Evolutionary conservation across 2,113 vertebrate species (phyloP).

Genomic region (Phasianus colchicus): DNA sequence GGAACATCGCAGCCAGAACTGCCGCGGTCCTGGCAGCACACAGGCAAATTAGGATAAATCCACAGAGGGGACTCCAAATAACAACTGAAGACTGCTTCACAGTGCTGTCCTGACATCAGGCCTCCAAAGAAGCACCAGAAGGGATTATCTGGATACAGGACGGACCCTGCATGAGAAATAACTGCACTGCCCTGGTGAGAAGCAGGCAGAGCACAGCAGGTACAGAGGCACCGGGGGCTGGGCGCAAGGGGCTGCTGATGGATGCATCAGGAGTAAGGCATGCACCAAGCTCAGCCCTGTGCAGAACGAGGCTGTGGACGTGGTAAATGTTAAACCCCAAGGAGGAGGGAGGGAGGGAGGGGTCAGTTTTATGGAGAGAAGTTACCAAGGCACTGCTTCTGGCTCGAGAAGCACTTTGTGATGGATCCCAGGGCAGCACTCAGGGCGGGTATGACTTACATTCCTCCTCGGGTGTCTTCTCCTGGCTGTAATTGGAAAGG

Average conservation of each 20-base stretch:
- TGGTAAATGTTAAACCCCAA: background rate
- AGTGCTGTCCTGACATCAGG: fast-evolving
- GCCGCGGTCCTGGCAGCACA: background rate
- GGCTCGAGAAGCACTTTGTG: slow-evolving; percentile 13
- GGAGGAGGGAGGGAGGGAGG: background rate
- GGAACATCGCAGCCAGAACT: background rate
- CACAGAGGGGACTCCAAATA: background rate
- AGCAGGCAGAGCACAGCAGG: background rate
- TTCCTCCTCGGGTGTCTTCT: slow-evolving; percentile 35
- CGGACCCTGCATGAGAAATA: background rate
- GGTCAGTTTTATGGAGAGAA: background rate
- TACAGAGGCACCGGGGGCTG: background rate
- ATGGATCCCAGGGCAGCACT: background rate
- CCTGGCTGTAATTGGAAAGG: slow-evolving; percentile 30
- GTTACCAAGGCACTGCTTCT: background rate
- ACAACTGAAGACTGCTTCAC: background rate
- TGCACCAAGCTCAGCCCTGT: background rate
- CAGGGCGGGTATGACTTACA: background rate
- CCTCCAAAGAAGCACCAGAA: background rate
- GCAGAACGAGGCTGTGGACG: background rate
- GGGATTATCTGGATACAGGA: background rate
- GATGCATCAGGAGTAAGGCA: background rate
- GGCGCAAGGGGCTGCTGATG: background rate
- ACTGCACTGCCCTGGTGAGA: background rate
- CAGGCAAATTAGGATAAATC: background rate